A percentile compares a stretch with the other conserved stretches of the same genome.
Conservation (phyloP, 2,888 invertebrate genomes). For the Agrilus biguttatus region DNA sequence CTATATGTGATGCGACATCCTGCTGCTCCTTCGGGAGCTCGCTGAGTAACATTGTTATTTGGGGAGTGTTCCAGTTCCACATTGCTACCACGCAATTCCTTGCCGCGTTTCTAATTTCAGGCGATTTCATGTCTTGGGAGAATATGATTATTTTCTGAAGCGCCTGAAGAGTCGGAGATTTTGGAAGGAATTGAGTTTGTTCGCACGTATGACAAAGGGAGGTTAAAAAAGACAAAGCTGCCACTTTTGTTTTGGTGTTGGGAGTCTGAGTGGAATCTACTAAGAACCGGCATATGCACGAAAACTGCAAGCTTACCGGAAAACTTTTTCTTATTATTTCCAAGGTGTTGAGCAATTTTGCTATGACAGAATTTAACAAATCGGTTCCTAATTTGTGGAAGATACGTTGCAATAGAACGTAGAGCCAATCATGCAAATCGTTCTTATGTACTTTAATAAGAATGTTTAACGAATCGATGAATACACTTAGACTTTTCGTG, state of each 20-base stretch:
- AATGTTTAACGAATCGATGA: constrained; percentile 86
- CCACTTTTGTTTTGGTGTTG: constrained; percentile 64
- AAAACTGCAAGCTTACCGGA: constrained; percentile 48
- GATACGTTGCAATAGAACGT: constrained; percentile 61
- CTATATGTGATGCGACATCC: constrained; percentile 55
- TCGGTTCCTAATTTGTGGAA: constrained; percentile 81
- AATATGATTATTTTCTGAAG: constrained; percentile 58
- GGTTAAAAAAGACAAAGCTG: constrained; percentile 54
- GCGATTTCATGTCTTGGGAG: constrained; percentile 53
- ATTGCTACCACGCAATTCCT: constrained; percentile 63
- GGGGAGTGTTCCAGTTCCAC: constrained; percentile 82
- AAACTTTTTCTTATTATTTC: constrained; percentile 61
- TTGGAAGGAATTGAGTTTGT: constrained; percentile 31
- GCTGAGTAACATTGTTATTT: constrained; percentile 69
- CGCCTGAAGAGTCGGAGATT: constrained; percentile 44
- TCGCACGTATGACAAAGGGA: constrained; percentile 52
- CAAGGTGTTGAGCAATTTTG: constrained; percentile 76
- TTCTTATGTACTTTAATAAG: constrained; percentile 72
- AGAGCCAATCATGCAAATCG: constrained; percentile 87
- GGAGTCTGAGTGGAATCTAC: constrained; percentile 89
- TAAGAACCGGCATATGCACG: constrained; percentile 63
- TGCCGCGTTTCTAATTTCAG: constrained; percentile 52
- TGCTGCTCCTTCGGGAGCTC: constrained; percentile 59
- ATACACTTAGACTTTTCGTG: constrained; percentile 83
- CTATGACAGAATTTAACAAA: constrained; percentile 78